A percentile compares a stretch with the other conserved stretches of the same genome.
Evolutionary conservation across 2,888 invertebrate genomes (phyloP).

Genomic region (Arenicola marina): DNA sequence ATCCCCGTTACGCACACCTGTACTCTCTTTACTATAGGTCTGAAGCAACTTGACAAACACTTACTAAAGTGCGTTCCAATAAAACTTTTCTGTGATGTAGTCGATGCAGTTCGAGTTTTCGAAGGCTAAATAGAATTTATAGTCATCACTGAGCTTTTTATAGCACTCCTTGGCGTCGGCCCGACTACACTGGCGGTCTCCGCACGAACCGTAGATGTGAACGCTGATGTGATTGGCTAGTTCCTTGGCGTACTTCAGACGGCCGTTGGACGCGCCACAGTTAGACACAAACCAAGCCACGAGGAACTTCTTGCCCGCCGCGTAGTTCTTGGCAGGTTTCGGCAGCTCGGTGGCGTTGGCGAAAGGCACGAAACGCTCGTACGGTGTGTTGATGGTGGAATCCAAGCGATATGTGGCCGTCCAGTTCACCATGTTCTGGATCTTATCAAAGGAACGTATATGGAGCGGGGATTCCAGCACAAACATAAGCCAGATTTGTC

Average conservation of each 20-base stretch:
- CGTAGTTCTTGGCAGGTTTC: slow-evolving; percentile 14
- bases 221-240: slow-evolving; percentile 78
- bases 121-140: slow-evolving; percentile 35
- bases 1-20: too few species aligned
- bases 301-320: slow-evolving; percentile 88
- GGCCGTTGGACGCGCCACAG: slow-evolving; percentile 88
- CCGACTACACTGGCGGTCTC: slow-evolving; percentile 73
- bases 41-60: too few species aligned
- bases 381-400: slow-evolving; percentile 94
- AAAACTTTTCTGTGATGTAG: slow-evolving; percentile 37
- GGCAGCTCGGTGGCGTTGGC: slow-evolving; percentile 66
- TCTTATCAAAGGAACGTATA: slow-evolving; percentile 66
- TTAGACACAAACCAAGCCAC: slow-evolving; percentile 98
- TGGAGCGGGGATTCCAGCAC: slow-evolving; percentile 95
- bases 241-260: slow-evolving; percentile 84
- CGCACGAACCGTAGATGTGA: slow-evolving; percentile 67
- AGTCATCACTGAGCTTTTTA: slow-evolving; percentile 12
- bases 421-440: slow-evolving; percentile 78
- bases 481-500: slow-evolving; percentile 78
- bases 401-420: slow-evolving; percentile 94
- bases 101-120: slow-evolving; percentile 37
- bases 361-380: slow-evolving; percentile 93
- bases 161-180: slow-evolving; percentile 14
- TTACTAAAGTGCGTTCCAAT: slow-evolving; percentile 21
- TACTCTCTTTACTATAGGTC: too few species aligned